Conservation (phyloP, 2,113 vertebrate genomes). For the Lophura nycthemera region DNA sequence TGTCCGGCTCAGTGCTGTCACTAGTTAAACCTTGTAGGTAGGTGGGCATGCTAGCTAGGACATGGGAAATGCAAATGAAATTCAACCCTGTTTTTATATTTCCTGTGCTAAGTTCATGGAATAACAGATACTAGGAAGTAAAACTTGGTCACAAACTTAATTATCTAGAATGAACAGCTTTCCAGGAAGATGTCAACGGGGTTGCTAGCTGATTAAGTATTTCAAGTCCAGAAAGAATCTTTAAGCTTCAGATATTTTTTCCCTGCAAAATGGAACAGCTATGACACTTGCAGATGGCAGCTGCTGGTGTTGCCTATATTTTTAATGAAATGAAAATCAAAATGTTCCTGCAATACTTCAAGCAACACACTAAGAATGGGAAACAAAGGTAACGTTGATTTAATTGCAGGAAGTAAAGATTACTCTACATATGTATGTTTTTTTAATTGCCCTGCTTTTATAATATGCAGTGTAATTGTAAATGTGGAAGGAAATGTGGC, state of each 20-base stretch:
- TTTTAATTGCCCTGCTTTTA: neutral
- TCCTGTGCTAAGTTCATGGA: neutral
- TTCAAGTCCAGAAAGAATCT: neutral
- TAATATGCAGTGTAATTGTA: neutral
- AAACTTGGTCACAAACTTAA: neutral
- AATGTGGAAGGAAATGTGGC: neutral
- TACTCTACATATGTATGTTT: neutral
- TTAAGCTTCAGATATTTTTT: neutral
- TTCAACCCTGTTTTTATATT: neutral
- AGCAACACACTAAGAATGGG: neutral
- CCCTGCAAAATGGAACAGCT: too few relatives aligned
- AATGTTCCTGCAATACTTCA: neutral
- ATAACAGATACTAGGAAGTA: neutral
- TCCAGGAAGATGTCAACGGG: neutral
- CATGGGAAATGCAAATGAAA: neutral
- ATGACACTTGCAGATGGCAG: neutral
- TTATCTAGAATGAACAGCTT: neutral
- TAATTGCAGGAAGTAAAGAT: neutral
- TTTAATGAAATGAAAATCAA: neutral
- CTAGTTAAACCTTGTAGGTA: neutral
- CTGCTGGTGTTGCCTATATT: neutral
- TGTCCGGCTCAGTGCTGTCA: neutral
- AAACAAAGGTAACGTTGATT: neutral
- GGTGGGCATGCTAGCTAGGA: neutral
- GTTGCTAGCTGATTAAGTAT: neutral